These are phyloP conservation scores for Amphiprion ocellaris DNA, from an alignment of 2,113 vertebrate genomes.

Conservation along the genomic window DNA sequence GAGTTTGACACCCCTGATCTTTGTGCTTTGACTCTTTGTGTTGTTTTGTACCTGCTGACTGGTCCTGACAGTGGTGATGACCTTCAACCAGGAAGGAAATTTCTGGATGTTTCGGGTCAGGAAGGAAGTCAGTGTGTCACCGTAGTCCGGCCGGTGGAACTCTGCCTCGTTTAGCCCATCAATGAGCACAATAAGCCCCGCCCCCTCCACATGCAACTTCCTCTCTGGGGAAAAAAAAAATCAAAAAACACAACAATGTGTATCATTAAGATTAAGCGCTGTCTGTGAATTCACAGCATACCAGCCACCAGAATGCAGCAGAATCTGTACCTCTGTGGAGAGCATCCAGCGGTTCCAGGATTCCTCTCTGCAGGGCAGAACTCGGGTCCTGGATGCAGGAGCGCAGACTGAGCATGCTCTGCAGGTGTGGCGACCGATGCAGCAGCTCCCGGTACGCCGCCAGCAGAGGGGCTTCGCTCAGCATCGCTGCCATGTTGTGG, in stretches of 20 bases:
- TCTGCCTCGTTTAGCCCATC: constrained; percentile 98
- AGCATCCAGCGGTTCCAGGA: constrained; percentile 92
- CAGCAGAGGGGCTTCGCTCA: constrained; percentile 93
- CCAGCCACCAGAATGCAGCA: no score
- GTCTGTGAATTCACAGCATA: no score
- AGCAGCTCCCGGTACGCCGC: constrained; percentile 92
- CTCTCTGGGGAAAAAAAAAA: constrained; percentile 85
- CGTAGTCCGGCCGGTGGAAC: constrained; percentile 99
- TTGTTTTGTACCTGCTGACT: constrained; percentile 89
- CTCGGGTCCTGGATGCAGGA: constrained; percentile 97
- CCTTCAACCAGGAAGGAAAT: constrained; percentile 96
- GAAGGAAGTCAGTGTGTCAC: constrained; percentile 97
- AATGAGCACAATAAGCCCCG: constrained; percentile 95
- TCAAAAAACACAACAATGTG: no score
- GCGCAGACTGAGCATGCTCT: constrained; percentile 94
- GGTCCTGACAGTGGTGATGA: constrained; percentile 96
- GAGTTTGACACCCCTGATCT: no score
- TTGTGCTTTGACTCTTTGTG: neutral
- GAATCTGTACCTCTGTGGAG: constrained; percentile 90
- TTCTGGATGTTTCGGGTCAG: constrained; percentile 93
- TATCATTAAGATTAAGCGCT: neutral
- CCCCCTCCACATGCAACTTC: constrained; percentile 90
- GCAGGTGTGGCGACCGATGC: constrained; percentile 91
- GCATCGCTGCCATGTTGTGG: constrained; percentile 95
- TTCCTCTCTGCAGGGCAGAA: constrained; percentile 91